phyloP scores from a whole-genome alignment of 2,888 invertebrate species.

The Rhogogaster chlorosoma region DNA sequence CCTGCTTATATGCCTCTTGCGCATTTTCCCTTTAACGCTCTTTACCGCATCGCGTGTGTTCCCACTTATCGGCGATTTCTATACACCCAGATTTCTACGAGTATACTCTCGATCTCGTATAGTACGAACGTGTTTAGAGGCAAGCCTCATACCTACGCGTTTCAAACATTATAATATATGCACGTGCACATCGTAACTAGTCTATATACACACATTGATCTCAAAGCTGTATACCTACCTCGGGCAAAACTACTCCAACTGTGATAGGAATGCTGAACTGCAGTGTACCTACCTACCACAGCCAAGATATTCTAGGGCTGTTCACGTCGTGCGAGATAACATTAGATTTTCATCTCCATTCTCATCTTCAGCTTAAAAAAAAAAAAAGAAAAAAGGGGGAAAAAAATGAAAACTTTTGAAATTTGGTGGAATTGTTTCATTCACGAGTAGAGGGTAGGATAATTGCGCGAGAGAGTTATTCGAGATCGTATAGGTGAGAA shows the following conservation, averaged over 20 bases:
- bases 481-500: not conserved
- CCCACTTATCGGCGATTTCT: not conserved
- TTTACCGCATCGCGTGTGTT: not conserved
- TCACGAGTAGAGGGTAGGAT: too few relatives aligned
- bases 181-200: not conserved
- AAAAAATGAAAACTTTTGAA: not conserved
- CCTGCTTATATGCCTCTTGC: not conserved
- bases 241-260: constrained; percentile 34
- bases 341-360: not conserved
- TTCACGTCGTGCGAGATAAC: not conserved
- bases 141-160: not conserved
- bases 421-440: too few relatives aligned
- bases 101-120: not conserved
- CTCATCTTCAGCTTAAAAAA: not conserved
- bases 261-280: constrained; percentile 24
- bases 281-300: not conserved
- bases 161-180: not conserved
- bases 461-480: not conserved
- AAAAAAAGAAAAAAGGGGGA: not conserved
- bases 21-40: not conserved
- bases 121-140: not conserved
- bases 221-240: not conserved
- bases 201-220: not conserved
- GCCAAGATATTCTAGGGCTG: constrained; percentile 20
- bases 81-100: not conserved